phyloP scores from a whole-genome alignment of 2,113 vertebrate species.

The Brachyistius frenatus region DNA sequence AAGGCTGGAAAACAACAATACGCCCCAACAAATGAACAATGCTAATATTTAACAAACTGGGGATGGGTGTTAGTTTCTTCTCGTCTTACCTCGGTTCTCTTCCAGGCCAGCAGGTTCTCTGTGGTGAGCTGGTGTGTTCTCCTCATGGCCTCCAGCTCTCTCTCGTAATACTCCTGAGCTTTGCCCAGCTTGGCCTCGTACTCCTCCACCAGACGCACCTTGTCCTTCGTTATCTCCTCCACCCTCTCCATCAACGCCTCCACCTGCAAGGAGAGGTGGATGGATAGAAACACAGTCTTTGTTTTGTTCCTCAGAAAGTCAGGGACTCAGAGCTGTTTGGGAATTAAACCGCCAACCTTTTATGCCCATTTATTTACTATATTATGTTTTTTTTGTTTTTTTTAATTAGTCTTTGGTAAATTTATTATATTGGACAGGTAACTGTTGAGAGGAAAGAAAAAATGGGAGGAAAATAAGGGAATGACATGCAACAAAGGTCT shows the following conservation, averaged over 20 bases:
- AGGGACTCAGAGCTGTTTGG: neutral
- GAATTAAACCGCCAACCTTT: neutral
- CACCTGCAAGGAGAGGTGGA: constrained; percentile 62
- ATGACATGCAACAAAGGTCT: constrained; percentile 71
- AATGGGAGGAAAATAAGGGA: constrained; percentile 66
- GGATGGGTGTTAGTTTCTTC: neutral
- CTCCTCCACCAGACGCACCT: constrained; percentile 91
- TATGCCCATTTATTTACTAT: neutral
- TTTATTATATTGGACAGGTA: constrained; percentile 1
- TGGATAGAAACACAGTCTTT: neutral
- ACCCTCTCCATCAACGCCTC: constrained; percentile 89
- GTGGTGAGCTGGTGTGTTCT: constrained; percentile 95
- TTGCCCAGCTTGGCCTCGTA: constrained; percentile 93
- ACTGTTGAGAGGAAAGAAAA: constrained; percentile 59
- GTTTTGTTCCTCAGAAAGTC: neutral
- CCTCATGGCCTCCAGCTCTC: constrained; percentile 95
- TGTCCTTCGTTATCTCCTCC: constrained; percentile 90
- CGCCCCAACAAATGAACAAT: too few species aligned
- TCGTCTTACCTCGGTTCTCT: constrained; percentile 89
- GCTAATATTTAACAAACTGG: too few species aligned
- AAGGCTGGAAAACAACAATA: too few species aligned
- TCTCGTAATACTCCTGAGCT: constrained; percentile 94
- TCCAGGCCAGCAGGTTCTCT: constrained; percentile 94
- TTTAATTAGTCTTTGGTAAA: neutral
- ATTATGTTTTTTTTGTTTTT: constrained; percentile 2